Base-by-base conservation (phyloP, 2,888 invertebrate species). In the Hypercompe scribonia region DNA sequence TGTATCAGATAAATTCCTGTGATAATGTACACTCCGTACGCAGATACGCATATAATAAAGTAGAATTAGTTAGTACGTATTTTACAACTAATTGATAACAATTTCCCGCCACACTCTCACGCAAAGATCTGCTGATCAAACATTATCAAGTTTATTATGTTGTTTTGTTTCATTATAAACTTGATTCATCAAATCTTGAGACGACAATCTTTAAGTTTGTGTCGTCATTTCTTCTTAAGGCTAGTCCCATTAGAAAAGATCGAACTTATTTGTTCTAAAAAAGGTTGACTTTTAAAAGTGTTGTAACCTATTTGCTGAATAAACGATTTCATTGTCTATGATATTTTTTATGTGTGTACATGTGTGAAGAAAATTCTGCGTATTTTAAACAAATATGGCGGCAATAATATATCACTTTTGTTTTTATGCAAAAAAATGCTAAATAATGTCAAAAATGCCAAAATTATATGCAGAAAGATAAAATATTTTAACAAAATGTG, bases 81-180 rank as follows among this genome's bases (percentile, higher is more conserved):
- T n/a, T n/a, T 61, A 31, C 31, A n/a, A 15, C 8, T 68, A 68
- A 68, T 24, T 68, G 34, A 68, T 68, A 54, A 15, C 18, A 58
- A 58, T 68, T 58, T 28, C 82, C 76, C 79, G 84, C 77, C 75
- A 68, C 66, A 73, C 50, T 66, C 61, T 70, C 31, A 70, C 70
- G 36, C 66, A 42, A 66, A 64, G 72, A 84, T 79, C 82, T 81
- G 80, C 78, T 81, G 84, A 58, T 79, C 66, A 73, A 65, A 70
- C 24, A 66, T 7, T 50, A 58, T 31, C 42, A 66, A 46, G n/a
- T 61, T 50, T 50, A 50, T 50, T 7, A 10, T 34, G 39, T 61
- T 68, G 8, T 68, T 11, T 28, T 21, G 31, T 18, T 46, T 46
- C 24, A 24, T n/a, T 46, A 24, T 46, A 61, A 11, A 31, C 15